Percentiles rank a stretch among this genome's conserved stretches.
These are phyloP conservation scores for Isichthys henryi DNA, from an alignment of 2,113 vertebrate species.

Conservation along the genomic window DNA sequence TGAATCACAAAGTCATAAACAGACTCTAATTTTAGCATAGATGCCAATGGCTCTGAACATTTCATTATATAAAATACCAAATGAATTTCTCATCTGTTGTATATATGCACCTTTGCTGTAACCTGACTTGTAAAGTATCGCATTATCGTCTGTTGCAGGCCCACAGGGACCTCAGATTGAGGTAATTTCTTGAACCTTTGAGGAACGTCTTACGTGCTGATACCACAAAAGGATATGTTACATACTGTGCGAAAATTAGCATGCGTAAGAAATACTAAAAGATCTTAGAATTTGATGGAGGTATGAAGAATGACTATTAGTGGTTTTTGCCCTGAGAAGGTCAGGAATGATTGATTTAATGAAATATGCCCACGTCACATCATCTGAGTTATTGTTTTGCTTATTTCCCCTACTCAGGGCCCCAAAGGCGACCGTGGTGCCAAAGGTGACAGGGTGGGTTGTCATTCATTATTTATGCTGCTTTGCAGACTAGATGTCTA, in stretches of 20 bases:
- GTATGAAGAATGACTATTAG: neutral
- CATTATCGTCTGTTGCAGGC: constrained; percentile 38
- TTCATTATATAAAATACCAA: neutral
- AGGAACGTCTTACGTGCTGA: neutral
- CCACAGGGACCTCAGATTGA: constrained; percentile 46
- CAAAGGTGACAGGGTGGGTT: constrained; percentile 79
- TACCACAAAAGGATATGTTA: neutral
- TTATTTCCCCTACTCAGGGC: constrained; percentile 56
- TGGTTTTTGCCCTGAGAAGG: neutral
- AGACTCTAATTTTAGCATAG: neutral
- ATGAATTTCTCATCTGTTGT: neutral
- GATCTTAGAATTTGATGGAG: neutral
- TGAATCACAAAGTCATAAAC: neutral
- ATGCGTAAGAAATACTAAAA: neutral
- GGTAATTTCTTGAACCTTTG: constrained; percentile 48
- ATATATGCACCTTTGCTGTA: neutral
- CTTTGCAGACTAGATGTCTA: neutral
- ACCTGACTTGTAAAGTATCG: constrained; percentile 10
- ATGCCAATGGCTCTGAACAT: neutral
- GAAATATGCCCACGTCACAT: neutral
- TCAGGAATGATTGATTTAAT: neutral
- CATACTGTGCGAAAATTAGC: neutral
- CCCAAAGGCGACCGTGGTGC: constrained; percentile 78
- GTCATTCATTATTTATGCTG: constrained; percentile 1
- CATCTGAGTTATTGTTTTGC: neutral